A percentile compares a stretch with the other conserved stretches of the same genome.
These are phyloP conservation scores for Coenonympha glycerion DNA, from an alignment of 2,888 invertebrate species.

Conservation along the genomic window DNA sequence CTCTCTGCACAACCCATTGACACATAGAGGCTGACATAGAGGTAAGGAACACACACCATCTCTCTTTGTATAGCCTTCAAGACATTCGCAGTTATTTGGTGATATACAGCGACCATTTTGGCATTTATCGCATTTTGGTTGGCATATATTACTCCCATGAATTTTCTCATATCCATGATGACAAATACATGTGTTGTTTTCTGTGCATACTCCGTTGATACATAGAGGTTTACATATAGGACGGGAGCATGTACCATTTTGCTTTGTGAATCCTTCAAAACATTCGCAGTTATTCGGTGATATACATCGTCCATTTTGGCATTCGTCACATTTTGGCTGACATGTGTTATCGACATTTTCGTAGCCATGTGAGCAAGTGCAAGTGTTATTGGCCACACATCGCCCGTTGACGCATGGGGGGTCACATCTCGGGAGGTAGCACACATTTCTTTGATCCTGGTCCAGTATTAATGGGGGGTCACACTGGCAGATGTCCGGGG, in stretches of 20 bases:
- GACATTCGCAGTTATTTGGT: constrained; percentile 77
- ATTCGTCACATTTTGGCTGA: constrained; percentile 29
- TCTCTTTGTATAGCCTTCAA: constrained; percentile 72
- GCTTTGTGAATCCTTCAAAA: constrained; percentile 63
- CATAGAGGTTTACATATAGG: constrained; percentile 43
- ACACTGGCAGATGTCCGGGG: constrained; percentile 55
- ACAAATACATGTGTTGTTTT: constrained; percentile 51
- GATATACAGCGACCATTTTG: constrained; percentile 52
- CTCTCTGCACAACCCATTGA: too few species aligned
- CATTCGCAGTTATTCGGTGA: constrained; percentile 78
- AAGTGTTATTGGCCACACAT: constrained; percentile 50
- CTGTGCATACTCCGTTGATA: constrained; percentile 43
- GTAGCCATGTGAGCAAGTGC: constrained; percentile 44
- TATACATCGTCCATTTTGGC: constrained; percentile 45
- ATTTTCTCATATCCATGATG: constrained; percentile 35
- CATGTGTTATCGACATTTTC: constrained; percentile 30
- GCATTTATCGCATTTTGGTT: constrained; percentile 31
- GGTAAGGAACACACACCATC: too few species aligned
- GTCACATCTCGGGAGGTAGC: constrained; percentile 46
- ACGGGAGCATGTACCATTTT: constrained; percentile 38
- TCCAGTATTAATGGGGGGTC: constrained; percentile 46
- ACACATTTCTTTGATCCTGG: constrained; percentile 45
- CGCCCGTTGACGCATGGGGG: constrained; percentile 49
- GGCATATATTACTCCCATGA: constrained; percentile 32
- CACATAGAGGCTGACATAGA: too few species aligned